Conservation (phyloP, 2,888 invertebrate species). For the Didymodactylos carnosus region DNA sequence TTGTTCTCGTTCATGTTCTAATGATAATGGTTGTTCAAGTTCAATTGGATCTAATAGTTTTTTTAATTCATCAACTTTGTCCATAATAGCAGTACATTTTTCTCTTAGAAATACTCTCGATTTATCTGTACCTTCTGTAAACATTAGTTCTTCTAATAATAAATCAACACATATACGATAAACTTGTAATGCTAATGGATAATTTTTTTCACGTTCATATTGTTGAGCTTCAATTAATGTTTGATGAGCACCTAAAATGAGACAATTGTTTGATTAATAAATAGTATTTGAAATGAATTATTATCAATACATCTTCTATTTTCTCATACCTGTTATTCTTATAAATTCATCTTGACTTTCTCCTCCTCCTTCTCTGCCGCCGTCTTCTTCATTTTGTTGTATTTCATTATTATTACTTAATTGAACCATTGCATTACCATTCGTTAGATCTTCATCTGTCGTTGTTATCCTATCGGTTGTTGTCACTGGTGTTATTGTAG, state of each 20-base stretch:
- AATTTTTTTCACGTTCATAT: slow-evolving; percentile 4
- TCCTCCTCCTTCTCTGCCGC: not conserved
- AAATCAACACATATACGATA: slow-evolving; percentile 14
- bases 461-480: no score
- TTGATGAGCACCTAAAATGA: not conserved
- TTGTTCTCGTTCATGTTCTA: no score
- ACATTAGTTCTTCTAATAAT: slow-evolving; percentile 11
- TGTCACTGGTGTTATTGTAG: no score
- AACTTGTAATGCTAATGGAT: slow-evolving; percentile 1
- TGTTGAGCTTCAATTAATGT: slow-evolving; percentile 4
- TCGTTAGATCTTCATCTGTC: no score
- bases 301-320: no score
- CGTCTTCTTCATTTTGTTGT: no score
- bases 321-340: no score
- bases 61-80: slow-evolving; percentile 13
- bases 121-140: slow-evolving; percentile 11
- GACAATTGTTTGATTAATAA: no score
- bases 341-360: not conserved
- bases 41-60: not conserved
- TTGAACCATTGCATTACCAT: no score
- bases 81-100: slow-evolving; percentile 14
- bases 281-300: no score
- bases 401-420: no score
- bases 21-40: no score
- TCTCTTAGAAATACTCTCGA: slow-evolving; percentile 12